Evolutionary conservation across 2,888 invertebrate species (phyloP), one percentile per base, ranked within the genome.

Genomic region (Criorhina ranunculi): DNA sequence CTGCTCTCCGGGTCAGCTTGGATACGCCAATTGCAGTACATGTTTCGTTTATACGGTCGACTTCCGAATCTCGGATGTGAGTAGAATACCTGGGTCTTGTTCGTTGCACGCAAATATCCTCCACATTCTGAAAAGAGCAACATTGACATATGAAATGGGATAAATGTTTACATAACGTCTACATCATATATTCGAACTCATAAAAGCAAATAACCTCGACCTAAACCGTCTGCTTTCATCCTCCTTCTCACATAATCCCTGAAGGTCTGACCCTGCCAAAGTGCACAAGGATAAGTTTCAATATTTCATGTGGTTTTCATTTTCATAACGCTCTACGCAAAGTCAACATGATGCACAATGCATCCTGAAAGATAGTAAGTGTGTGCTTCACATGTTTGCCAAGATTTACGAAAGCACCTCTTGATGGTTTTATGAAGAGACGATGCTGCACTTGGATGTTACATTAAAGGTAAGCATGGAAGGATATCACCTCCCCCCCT

Each of bases 1-100:
- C 95, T 96, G 89, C 95, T 95, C 7, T 96, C 96, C 2, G 94
- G 93, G 9, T 95, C 95, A 0, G 98, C 96, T 90, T 97, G 96
- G 79, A 99, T 97, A 44, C 96, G 95, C 99, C 99, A 99, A 91
- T 98, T 97, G 90, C 99, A 99, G 90, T 98, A 97, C 64, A 96
- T 96, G 70, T 95, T 94, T 77, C 96, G 96, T 87, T 97, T 96
- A 91, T 99, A 99, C 73, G 96, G 95, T 76, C 96, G 95, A 90
- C 96, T 96, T 0, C 98, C 98, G 90, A 96, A 99, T 72, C 96
- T 96, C 0, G 98, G 96, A 93, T 99, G 99, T 0, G 99, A 99
- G 92, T 97, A 99, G 44, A 99, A 94, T 87, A 97, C 95, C 89
- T 96, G 96, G 0, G 96, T 95, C 6, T 94, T 93, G 24, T 95